Base-by-base conservation (phyloP, 2,888 invertebrate species). In the Taenaris catops region DNA sequence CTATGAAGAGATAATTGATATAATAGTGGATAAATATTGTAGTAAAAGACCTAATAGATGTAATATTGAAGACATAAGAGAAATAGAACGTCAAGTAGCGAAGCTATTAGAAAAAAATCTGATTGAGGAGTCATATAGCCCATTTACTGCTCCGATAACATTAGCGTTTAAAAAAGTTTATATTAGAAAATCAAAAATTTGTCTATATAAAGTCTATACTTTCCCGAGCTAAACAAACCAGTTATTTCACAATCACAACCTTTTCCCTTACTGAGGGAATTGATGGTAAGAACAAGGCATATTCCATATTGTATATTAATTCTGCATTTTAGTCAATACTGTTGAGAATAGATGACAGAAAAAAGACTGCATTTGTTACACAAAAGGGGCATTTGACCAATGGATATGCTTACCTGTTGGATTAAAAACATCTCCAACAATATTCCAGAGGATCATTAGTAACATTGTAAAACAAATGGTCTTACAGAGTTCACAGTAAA, bases 321-420 rank as follows among this genome's bases (percentile, higher is more conserved):
- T 63, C 61, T 4, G 67, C 63, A 16, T 70, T 70, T 45, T 68
- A 66, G 63, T 59, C 61, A 7, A 65, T 66, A 3, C 61, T 63
- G 1, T 26, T 62, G 17, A 29, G 48, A 42, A 44, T 58, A 14
- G 38, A 52, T 52, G 53, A 48, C 18, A 53, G 25, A 63, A 5
- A 54, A 0, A 69, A 66, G 38, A 60, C 58, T 2, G 51, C 19
- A 6, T 49, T 50, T 33, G 48, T 52, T 0, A 52, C 44, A 5
- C 51, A 51, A 31, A 49, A 59, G 20, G 52, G 57, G 4, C 55
- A 60, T 19, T 60, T 44, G n/a, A n/a, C 31, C 46, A 53, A 39
- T 50, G 55, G 48, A 55, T 55, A 1, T 53, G 60, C 17, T 32
- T 26, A 2, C 26, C 26, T 2, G 16, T 26, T 17, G 31, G 31